Evolutionary conservation across 2,797 vertebrate genomes (phyloP).

Genomic region (Mionectes olivaceus): DNA sequence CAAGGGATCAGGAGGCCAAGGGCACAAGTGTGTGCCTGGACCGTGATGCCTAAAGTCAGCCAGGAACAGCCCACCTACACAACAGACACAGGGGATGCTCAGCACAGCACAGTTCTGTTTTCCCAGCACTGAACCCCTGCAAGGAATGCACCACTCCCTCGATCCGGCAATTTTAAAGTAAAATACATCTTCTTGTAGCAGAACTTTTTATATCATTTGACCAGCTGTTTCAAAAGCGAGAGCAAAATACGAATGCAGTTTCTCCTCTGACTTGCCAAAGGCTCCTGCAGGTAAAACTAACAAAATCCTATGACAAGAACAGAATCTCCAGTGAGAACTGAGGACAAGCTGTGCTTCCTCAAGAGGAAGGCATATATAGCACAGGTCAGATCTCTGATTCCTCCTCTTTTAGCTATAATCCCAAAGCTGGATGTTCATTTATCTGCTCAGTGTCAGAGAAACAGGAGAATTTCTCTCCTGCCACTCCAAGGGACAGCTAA

Average conservation of each 20-base stretch:
- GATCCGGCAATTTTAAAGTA: not conserved
- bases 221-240: not conserved
- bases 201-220: not conserved
- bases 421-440: not conserved
- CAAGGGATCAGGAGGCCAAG: not conserved
- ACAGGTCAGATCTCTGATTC: not conserved
- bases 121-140: not conserved
- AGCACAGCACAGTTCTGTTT: not conserved
- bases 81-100: not conserved
- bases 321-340: not conserved
- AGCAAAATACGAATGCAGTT: not conserved
- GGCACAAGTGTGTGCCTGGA: not conserved
- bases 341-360: not conserved
- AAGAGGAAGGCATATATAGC: not conserved
- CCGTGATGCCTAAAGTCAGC: not conserved
- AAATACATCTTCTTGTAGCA: not conserved
- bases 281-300: not conserved
- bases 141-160: fast-evolving
- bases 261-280: not conserved
- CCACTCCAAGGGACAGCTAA: not conserved
- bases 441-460: not conserved
- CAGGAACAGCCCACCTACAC: not conserved
- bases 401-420: not conserved
- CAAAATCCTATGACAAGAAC: not conserved
- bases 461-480: not conserved